A percentile compares a stretch with the other conserved stretches of the same genome.
These are phyloP conservation scores for Galaxea fascicularis DNA, from an alignment of 92 coral and sea anemone species.

Conservation along the genomic window DNA sequence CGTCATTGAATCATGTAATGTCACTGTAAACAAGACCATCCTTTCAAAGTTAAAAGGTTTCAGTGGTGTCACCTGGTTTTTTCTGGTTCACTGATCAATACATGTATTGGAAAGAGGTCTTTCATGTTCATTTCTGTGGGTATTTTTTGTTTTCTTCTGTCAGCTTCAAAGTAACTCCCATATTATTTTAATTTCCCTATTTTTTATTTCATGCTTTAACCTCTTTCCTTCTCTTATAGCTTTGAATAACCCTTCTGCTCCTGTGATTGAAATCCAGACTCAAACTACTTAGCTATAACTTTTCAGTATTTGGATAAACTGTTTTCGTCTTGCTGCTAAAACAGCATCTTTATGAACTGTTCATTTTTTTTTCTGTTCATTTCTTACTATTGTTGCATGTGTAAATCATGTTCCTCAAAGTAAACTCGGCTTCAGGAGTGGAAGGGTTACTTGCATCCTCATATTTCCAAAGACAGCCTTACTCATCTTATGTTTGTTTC, in stretches of 20 bases:
- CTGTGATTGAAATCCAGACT: background rate
- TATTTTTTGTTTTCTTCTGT: constrained; percentile 19
- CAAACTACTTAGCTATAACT: background rate
- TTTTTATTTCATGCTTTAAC: constrained; percentile 50
- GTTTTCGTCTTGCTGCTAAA: background rate
- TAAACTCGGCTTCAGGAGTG: background rate
- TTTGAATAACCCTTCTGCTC: constrained; percentile 11
- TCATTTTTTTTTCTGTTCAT: background rate
- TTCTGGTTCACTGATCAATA: background rate
- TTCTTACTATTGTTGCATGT: background rate
- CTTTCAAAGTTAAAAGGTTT: background rate
- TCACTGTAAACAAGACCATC: background rate
- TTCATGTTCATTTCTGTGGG: constrained; percentile 24
- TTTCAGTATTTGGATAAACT: background rate
- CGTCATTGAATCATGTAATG: no score
- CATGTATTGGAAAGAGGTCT: background rate
- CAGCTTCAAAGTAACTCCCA: constrained; percentile 8
- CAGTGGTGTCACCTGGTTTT: background rate
- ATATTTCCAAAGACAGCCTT: constrained; percentile 35
- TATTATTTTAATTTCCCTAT: constrained; percentile 44
- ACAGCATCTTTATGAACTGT: background rate
- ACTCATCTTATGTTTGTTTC: constrained; percentile 84
- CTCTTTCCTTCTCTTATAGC: constrained; percentile 44
- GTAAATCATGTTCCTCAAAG: background rate
- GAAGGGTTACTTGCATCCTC: constrained; percentile 27